Percentiles rank a stretch among this genome's conserved stretches.
Evolutionary conservation across 1,140 invertebrate genomes (phyloP).

Genomic region (Drosophila kanapiae): DNA sequence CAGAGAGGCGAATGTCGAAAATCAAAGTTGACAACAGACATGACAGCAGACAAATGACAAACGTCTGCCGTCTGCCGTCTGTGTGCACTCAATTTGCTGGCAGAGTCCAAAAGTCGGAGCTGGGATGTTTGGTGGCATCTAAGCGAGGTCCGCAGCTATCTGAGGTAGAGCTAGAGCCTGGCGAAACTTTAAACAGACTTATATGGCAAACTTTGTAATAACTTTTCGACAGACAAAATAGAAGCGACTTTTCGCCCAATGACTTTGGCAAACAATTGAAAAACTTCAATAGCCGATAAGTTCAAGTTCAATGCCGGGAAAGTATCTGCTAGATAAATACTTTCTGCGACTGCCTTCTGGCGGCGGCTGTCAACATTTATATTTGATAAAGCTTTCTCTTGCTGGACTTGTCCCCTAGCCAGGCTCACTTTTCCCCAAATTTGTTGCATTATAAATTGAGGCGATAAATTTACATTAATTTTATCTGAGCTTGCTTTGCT

Average conservation of each 20-base stretch:
- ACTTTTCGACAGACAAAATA: slow-evolving; percentile 53
- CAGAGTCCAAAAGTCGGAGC: slow-evolving; percentile 26
- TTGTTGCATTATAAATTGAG: slow-evolving; percentile 78
- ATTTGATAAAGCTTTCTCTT: slow-evolving; percentile 63
- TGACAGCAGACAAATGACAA: slow-evolving; percentile 83
- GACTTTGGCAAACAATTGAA: slow-evolving; percentile 74
- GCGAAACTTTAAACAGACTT: slow-evolving; percentile 50
- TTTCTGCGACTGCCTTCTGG: slow-evolving; percentile 20
- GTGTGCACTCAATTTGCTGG: slow-evolving; percentile 76
- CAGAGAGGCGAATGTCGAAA: slow-evolving; percentile 66
- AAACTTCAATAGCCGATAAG: slow-evolving; percentile 51
- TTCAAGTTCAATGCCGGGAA: slow-evolving; percentile 71
- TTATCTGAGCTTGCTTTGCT: slow-evolving; percentile 22
- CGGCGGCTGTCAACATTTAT: slow-evolving; percentile 65
- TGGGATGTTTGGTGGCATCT: slow-evolving; percentile 15
- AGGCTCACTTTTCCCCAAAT: slow-evolving; percentile 31
- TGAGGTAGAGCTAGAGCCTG: slow-evolving; percentile 34
- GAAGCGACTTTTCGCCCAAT: slow-evolving; percentile 55
- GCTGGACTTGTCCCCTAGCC: not conserved
- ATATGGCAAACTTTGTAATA: slow-evolving; percentile 71
- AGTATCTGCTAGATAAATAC: slow-evolving; percentile 71
- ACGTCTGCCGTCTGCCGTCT: slow-evolving; percentile 65
- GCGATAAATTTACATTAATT: slow-evolving; percentile 82
- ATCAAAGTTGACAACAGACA: slow-evolving; percentile 82
- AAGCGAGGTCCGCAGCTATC: slow-evolving; percentile 39